These are phyloP conservation scores for Dusona sp. DNA, from an alignment of 2,888 invertebrate genomes.

Conservation along the genomic window DNA sequence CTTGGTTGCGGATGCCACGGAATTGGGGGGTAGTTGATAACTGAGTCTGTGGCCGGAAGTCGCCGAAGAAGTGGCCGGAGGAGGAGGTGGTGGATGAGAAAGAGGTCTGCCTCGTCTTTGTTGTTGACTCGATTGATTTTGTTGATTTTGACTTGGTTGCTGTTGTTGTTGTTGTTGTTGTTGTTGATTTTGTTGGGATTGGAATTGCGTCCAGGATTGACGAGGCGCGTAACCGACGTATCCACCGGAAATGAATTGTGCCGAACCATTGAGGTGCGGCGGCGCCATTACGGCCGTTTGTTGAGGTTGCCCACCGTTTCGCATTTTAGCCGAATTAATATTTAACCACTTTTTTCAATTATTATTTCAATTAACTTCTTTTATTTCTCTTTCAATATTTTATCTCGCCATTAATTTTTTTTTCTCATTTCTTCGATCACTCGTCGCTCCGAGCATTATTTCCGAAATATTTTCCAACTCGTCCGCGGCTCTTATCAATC, in stretches of 20 bases:
- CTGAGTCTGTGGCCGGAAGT: slow-evolving; percentile 73
- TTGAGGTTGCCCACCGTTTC: slow-evolving; percentile 83
- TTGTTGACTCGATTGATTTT: slow-evolving; percentile 44
- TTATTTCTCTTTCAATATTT: background rate
- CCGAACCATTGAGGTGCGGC: slow-evolving; percentile 84
- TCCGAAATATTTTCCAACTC: background rate
- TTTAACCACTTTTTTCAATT: background rate
- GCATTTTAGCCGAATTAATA: slow-evolving; percentile 74
- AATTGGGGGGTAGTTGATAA: slow-evolving; percentile 67
- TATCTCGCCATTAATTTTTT: background rate
- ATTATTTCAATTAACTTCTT: background rate
- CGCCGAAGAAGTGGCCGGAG: slow-evolving; percentile 62
- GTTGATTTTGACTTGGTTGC: slow-evolving; percentile 45
- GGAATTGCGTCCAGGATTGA: slow-evolving; percentile 86
- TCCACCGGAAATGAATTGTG: slow-evolving; percentile 86
- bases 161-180: slow-evolving; percentile 66
- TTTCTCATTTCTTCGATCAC: background rate
- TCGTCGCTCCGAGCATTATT: background rate
- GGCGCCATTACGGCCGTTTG: slow-evolving; percentile 83
- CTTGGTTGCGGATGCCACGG: slow-evolving; percentile 71
- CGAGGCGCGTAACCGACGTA: slow-evolving; percentile 86
- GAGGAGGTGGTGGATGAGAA: slow-evolving; percentile 81
- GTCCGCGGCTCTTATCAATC: background rate
- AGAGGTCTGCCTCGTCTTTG: slow-evolving; percentile 76
- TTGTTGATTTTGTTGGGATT: slow-evolving; percentile 73